Conservation (phyloP, 2,113 vertebrate genomes). For the Ornithorhynchus anatinus region DNA sequence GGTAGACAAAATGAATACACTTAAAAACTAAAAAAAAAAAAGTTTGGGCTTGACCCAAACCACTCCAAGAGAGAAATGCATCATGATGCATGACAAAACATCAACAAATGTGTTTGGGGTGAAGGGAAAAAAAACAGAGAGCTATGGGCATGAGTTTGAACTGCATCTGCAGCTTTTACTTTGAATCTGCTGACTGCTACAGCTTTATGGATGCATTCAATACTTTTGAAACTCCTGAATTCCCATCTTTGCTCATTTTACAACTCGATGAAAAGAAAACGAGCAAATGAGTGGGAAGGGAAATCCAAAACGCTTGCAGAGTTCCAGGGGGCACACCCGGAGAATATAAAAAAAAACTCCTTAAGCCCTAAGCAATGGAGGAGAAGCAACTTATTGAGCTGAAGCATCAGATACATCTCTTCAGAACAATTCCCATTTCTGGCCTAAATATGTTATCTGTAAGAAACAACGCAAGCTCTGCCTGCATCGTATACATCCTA, state of each 20-base stretch:
- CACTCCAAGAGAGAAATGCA: slow-evolving; percentile 8
- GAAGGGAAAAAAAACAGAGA: neutral
- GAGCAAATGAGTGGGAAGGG: neutral
- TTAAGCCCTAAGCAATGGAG: too few species aligned
- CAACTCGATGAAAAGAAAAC: neutral
- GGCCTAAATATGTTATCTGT: neutral
- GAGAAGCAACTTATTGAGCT: too few species aligned
- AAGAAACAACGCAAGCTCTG: neutral
- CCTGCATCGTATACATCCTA: neutral
- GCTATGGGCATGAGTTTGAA: neutral
- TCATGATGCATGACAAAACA: slow-evolving; percentile 25
- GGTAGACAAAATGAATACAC: neutral
- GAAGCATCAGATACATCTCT: rapidly evolving
- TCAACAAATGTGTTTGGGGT: neutral
- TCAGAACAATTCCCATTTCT: neutral
- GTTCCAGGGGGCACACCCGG: too few species aligned
- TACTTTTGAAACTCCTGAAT: neutral
- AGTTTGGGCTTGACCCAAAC: slow-evolving; percentile 1
- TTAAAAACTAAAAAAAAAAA: neutral
- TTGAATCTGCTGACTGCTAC: slow-evolving; percentile 38
- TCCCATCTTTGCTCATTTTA: slow-evolving; percentile 35
- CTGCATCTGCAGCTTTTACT: slow-evolving; percentile 8
- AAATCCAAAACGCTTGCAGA: neutral
- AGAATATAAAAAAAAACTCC: neutral
- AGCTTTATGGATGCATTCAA: slow-evolving; percentile 17